Evolutionary conservation across 1,140 invertebrate genomes (phyloP).

Genomic region (Ceratina calcarata): DNA sequence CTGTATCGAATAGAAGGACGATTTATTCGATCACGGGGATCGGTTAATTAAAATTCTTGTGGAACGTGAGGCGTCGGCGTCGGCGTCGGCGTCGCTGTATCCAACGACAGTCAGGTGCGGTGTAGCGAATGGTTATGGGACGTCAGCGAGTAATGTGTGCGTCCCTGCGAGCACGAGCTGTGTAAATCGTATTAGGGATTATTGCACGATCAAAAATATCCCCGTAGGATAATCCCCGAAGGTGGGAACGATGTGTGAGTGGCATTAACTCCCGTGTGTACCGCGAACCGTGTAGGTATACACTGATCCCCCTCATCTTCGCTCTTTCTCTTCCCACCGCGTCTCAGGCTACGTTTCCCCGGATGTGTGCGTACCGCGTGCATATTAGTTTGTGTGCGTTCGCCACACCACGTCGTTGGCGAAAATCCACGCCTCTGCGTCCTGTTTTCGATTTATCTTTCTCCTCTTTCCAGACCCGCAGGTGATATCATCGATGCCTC

Average conservation of each 20-base stretch:
- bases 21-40: background rate
- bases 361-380: background rate
- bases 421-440: constrained; percentile 69
- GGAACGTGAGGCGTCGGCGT: background rate
- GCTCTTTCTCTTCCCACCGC: constrained; percentile 44
- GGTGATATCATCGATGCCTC: constrained; percentile 57
- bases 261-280: constrained; percentile 72
- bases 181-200: constrained; percentile 81
- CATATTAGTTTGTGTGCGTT: background rate
- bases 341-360: constrained; percentile 18
- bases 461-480: constrained; percentile 61
- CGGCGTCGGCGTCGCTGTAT: background rate
- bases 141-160: constrained; percentile 55
- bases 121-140: constrained; percentile 55
- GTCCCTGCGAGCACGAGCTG: constrained; percentile 71
- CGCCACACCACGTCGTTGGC: constrained; percentile 52
- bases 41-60: constrained; percentile 36
- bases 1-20: no score
- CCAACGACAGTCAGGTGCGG: constrained; percentile 53
- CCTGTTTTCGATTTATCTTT: constrained; percentile 72
- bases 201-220: constrained; percentile 81
- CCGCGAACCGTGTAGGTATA: constrained; percentile 56
- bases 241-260: constrained; percentile 70
- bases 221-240: constrained; percentile 76
- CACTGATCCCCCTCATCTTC: constrained; percentile 44